Evolutionary conservation across 2,797 vertebrate genomes (phyloP).

Genomic region (Melanotaenia parkinsoni): DNA sequence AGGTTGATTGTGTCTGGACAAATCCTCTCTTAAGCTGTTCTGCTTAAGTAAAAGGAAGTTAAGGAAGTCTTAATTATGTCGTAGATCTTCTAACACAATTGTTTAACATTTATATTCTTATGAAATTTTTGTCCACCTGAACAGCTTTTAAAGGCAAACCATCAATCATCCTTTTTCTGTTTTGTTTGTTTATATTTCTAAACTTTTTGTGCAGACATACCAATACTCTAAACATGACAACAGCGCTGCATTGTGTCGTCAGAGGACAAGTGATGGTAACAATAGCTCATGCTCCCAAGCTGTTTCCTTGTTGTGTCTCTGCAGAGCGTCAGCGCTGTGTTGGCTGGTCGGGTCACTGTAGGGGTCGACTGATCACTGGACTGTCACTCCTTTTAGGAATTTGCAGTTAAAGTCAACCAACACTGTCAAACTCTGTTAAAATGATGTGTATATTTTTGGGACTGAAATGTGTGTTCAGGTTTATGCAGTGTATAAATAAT

Average conservation of each 20-base stretch:
- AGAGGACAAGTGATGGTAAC: constrained; percentile 4
- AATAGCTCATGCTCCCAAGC: neutral
- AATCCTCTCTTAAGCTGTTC: constrained; percentile 69
- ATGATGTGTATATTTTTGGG: constrained; percentile 15
- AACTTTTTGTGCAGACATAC: neutral
- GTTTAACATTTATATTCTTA: neutral
- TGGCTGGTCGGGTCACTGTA: constrained; percentile 37
- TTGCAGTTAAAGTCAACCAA: constrained; percentile 5
- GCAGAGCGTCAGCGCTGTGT: constrained; percentile 32
- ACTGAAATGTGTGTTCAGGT: constrained; percentile 12
- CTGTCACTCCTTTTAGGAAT: constrained; percentile 33
- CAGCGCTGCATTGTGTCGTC: neutral
- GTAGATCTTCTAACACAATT: neutral
- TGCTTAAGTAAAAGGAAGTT: constrained; percentile 14
- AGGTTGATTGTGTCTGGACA: constrained; percentile 70
- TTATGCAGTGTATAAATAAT: constrained; percentile 4
- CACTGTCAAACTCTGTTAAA: neutral
- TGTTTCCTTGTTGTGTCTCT: constrained; percentile 31
- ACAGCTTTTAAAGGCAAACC: neutral
- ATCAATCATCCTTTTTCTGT: neutral
- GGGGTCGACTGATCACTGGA: constrained; percentile 53
- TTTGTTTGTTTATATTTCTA: neutral
- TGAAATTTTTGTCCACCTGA: neutral
- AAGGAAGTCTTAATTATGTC: constrained; percentile 11
- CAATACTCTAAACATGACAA: neutral